Conservation (phyloP, 2,888 invertebrate genomes). For the Tineola bisselliella region DNA sequence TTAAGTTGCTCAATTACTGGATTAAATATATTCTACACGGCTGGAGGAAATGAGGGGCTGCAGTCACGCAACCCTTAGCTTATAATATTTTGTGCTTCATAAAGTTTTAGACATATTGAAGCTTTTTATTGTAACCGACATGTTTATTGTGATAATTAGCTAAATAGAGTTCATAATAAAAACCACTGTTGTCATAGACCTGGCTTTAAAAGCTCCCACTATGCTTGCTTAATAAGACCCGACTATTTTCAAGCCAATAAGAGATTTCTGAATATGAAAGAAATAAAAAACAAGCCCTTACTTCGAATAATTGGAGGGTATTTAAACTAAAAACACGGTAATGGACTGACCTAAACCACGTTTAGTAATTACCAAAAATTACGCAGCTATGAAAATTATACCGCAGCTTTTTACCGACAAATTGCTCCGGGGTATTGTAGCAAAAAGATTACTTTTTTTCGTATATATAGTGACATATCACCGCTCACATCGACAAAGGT, state of each 20-base stretch:
- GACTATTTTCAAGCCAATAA: too few species aligned
- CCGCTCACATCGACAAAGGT: too few species aligned
- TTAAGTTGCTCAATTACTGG: conserved; percentile 7
- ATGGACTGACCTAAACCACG: not conserved
- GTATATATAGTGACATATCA: too few species aligned
- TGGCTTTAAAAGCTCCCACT: too few species aligned
- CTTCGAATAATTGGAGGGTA: not conserved
- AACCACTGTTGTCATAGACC: too few species aligned
- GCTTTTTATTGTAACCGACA: too few species aligned
- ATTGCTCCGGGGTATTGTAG: not conserved
- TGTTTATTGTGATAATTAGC: too few species aligned
- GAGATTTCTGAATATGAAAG: too few species aligned
- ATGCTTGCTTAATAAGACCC: too few species aligned
- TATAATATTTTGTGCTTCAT: not conserved
- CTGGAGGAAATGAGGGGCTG: conserved; percentile 1
- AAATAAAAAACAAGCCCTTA: not conserved
- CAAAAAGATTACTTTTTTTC: not conserved
- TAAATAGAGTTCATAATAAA: too few species aligned
- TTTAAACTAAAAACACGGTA: not conserved
- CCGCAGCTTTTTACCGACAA: not conserved
- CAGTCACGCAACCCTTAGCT: conserved; percentile 5
- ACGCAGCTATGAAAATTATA: not conserved
- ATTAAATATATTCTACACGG: conserved; percentile 10
- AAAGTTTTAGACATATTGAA: not conserved
- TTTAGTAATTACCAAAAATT: not conserved